phyloP scores from a whole-genome alignment of 1,140 invertebrate species.

The Caenorhabditis briggsae region DNA sequence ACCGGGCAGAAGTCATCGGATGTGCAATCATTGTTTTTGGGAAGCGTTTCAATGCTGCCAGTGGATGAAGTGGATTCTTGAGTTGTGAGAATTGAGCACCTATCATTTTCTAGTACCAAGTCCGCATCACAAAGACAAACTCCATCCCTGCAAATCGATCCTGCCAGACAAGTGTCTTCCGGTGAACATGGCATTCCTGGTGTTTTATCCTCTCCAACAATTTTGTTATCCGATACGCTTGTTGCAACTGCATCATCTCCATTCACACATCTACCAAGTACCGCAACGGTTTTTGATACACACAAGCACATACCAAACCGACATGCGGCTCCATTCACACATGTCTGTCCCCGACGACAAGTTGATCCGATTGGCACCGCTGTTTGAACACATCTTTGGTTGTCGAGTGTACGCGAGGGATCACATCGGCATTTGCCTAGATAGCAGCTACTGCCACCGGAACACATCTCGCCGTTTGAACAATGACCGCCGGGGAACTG shows the following conservation, averaged over 20 bases:
- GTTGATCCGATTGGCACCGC: slow-evolving; percentile 62
- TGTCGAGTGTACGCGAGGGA: slow-evolving; percentile 54
- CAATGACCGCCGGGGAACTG: slow-evolving; percentile 66
- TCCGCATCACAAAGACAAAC: slow-evolving; percentile 62
- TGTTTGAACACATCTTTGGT: slow-evolving; percentile 39
- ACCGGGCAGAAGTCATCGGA: neutral
- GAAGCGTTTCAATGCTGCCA: neutral
- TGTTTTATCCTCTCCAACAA: neutral
- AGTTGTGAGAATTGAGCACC: slow-evolving; percentile 45
- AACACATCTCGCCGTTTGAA: slow-evolving; percentile 66
- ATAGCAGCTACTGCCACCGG: slow-evolving; percentile 63
- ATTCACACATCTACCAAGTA: slow-evolving; percentile 59
- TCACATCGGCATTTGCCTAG: slow-evolving; percentile 66
- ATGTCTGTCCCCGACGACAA: slow-evolving; percentile 65
- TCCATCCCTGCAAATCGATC: slow-evolving; percentile 55
- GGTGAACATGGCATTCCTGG: slow-evolving; percentile 57
- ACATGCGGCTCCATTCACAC: slow-evolving; percentile 62
- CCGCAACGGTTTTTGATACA: slow-evolving; percentile 43
- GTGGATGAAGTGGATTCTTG: slow-evolving; percentile 42
- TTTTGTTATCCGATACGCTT: slow-evolving; percentile 9
- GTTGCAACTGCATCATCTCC: slow-evolving; percentile 38
- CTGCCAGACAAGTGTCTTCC: slow-evolving; percentile 57
- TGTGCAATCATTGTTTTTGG: neutral
- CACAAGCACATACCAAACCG: slow-evolving; percentile 68
- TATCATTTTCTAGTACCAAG: slow-evolving; percentile 62